Conservation (phyloP, 2,797 vertebrate species). For the Gephyroberyx darwinii region DNA sequence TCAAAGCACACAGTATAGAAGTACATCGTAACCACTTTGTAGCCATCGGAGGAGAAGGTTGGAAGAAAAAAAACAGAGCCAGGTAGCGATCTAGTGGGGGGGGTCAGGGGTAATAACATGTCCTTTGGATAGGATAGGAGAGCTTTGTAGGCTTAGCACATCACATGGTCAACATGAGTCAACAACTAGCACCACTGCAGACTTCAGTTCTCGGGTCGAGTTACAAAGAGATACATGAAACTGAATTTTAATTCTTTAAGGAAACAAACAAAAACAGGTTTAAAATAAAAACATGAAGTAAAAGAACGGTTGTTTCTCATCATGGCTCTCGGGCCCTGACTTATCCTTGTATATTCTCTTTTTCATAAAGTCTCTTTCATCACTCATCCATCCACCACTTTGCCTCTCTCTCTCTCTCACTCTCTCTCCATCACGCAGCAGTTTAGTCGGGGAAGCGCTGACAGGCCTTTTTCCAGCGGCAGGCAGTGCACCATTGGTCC, state of each 20-base stretch:
- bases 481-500: conserved; percentile 94
- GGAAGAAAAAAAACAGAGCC: conserved; percentile 55
- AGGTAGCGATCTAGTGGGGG: conserved; percentile 59
- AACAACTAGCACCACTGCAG: conserved; percentile 74
- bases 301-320: conserved; percentile 55
- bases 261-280: conserved; percentile 51
- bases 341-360: conserved; percentile 49
- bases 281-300: conserved; percentile 57
- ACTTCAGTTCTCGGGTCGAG: conserved; percentile 61
- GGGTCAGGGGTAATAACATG: conserved; percentile 50
- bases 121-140: conserved; percentile 68
- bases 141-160: conserved; percentile 68
- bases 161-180: conserved; percentile 72
- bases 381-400: conserved; percentile 42
- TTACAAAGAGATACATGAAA: conserved; percentile 73
- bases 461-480: conserved; percentile 94
- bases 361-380: conserved; percentile 67
- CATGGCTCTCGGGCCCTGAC: conserved; percentile 55
- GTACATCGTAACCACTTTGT: conserved; percentile 72
- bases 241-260: conserved; percentile 59
- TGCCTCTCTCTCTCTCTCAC: conserved; percentile 58
- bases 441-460: conserved; percentile 90
- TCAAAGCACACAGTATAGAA: conserved; percentile 75
- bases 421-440: background rate
- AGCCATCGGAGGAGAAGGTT: conserved; percentile 59